Evolutionary conservation across 1,140 invertebrate species (phyloP).

Genomic region (Aphelenchoides fujianensis): DNA sequence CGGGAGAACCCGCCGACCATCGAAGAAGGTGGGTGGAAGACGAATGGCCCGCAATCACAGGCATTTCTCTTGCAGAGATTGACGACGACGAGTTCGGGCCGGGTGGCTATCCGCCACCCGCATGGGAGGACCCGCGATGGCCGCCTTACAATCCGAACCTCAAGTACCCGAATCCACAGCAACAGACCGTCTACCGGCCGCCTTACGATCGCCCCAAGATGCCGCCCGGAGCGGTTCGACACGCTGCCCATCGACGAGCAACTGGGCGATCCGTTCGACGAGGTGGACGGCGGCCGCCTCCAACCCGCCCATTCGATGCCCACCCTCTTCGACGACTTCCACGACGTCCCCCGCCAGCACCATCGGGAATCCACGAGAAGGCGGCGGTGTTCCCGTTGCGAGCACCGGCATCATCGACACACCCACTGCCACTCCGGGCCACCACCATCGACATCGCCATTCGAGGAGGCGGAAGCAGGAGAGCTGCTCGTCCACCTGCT

Average conservation of each 20-base stretch:
- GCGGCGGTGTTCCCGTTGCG: slow-evolving; percentile 3
- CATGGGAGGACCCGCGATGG: background rate
- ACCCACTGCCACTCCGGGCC: too few species aligned
- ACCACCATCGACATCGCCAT: slow-evolving; percentile 14
- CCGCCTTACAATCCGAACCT: background rate
- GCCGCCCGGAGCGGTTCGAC: slow-evolving; percentile 7
- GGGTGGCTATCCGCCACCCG: background rate
- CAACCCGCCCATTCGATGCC: slow-evolving; percentile 30
- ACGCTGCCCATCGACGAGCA: background rate
- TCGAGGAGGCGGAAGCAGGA: background rate
- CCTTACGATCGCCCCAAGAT: background rate
- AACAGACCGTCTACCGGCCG: background rate
- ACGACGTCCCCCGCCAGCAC: slow-evolving; percentile 31
- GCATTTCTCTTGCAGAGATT: background rate
- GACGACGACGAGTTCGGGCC: slow-evolving; percentile 9
- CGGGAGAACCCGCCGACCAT: slow-evolving; percentile 29
- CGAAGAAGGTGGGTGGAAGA: slow-evolving; percentile 21
- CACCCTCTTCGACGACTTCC: slow-evolving; percentile 34
- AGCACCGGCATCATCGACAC: slow-evolving; percentile 21
- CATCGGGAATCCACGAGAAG: slow-evolving; percentile 13
- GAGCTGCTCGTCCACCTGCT: slow-evolving; percentile 12
- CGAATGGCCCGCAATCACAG: too few species aligned
- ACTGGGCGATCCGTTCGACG: background rate
- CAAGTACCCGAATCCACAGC: background rate
- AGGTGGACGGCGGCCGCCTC: background rate